Percentiles rank a stretch among this genome's conserved stretches.
phyloP scores from a whole-genome alignment of 92 coral and sea anemone species.

The Pocillopora grandis region DNA sequence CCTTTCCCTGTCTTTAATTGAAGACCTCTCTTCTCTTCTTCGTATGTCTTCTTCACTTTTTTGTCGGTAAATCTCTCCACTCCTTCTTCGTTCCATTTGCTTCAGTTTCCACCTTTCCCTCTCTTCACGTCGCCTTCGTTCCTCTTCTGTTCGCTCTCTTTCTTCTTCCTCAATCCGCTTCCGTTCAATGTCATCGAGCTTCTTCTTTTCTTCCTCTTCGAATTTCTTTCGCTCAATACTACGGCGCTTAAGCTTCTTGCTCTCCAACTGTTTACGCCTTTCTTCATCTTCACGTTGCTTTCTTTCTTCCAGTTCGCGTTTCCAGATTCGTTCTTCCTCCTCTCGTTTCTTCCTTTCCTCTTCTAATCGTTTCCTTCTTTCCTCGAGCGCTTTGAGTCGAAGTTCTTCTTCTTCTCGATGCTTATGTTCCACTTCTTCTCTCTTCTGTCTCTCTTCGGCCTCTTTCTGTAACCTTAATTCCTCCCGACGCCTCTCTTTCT shows the following conservation, averaged over 20 bases:
- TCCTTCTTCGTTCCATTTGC: conserved; percentile 49
- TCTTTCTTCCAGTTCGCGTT: conserved; percentile 28
- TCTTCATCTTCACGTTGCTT: conserved; percentile 50
- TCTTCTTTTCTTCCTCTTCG: conserved; percentile 50
- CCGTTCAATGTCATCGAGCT: conserved; percentile 45
- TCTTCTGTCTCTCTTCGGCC: conserved; percentile 34
- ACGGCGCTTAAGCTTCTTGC: conserved; percentile 24
- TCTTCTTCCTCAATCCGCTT: conserved; percentile 54
- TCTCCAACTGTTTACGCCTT: conserved; percentile 31
- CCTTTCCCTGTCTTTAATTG: conserved; percentile 24
- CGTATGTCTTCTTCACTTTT: conserved; percentile 49
- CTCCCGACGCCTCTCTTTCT: conserved; percentile 43
- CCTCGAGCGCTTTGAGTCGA: conserved; percentile 31
- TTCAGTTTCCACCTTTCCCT: conserved; percentile 56
- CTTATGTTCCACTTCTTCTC: conserved; percentile 24
- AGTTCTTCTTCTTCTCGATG: conserved; percentile 20
- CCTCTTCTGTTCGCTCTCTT: conserved; percentile 51
- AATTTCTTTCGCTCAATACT: conserved; percentile 23
- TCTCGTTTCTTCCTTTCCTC: conserved; percentile 49
- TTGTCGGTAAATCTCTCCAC: conserved; percentile 63
- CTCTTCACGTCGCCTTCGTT: conserved; percentile 47
- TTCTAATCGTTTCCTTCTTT: conserved; percentile 27
- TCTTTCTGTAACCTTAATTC: conserved; percentile 49
- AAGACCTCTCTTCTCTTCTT: conserved; percentile 30
- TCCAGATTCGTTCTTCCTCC: conserved; percentile 33